Evolutionary conservation across 1,140 invertebrate species (phyloP), one percentile per base, ranked within the genome.

Genomic region (Hydropsyche tenuis): DNA sequence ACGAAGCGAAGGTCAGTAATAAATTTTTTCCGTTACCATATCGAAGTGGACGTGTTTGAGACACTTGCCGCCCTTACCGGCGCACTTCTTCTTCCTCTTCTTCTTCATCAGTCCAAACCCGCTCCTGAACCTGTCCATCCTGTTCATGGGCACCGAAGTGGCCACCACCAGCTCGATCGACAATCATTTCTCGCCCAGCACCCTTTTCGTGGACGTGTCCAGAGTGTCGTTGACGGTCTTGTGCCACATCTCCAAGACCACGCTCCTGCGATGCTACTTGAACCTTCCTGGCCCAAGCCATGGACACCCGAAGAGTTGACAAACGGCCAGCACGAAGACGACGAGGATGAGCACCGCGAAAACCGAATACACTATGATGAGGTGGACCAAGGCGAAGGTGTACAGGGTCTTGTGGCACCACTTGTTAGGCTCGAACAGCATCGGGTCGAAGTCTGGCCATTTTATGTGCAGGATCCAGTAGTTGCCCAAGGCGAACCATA

Each of bases 351-450:
- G 78, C 12, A 88, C 79, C 6, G 84, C 87, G 0, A 91, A 78
- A 0, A 90, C 81, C 0, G 87, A 83, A 82, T 93, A 93, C 22
- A 92, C 85, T 11, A 92, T 86, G 48, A 86, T 86, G 0, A 94
- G 85, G 79, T 94, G 92, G 6, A 90, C 88, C 68, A 95, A 81
- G 0, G 93, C 87, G 81, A 93, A 94, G 56, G 91, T 86, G 82
- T 94, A 95, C 3, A 94, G 85, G 0, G 89, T 92, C 66, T 88
- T 88, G 81, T 92, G 87, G 80, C 93, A 94, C 89, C 92, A 94
- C 27, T 85, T 83, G 80, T 92, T 90, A 0, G 91, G 90, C 68
- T 92, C 88, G 80, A 89, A 91, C 27, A 92, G 84, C 0, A 87
- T 88, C 5, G 89, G 87, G 2, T 87, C 82, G 80, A 88, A 92